These are phyloP conservation scores for Dryas iulia DNA, from an alignment of 1,140 invertebrate species.

Conservation along the genomic window DNA sequence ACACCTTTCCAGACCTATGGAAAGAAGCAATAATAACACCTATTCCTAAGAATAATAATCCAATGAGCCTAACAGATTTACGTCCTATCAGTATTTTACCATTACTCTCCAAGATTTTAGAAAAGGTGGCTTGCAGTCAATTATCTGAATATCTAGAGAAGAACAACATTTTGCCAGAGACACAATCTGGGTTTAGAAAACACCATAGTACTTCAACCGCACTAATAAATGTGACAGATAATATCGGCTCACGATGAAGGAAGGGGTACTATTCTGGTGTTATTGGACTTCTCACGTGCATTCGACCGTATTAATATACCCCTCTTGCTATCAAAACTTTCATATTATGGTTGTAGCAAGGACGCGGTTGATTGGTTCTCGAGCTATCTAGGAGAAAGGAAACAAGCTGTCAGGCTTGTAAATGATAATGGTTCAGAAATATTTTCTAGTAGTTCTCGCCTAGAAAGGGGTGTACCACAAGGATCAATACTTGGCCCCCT, in stretches of 20 bases:
- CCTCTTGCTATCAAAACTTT: background rate
- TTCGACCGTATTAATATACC: background rate
- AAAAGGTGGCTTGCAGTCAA: background rate
- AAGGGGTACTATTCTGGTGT: background rate
- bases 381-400: constrained; percentile 5
- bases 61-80: background rate
- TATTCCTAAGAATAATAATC: background rate
- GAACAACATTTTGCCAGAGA: background rate
- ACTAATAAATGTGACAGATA: background rate
- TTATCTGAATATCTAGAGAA: background rate
- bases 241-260: background rate
- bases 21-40: background rate
- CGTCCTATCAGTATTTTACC: constrained; percentile 10
- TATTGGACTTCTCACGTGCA: background rate
- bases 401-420: background rate
- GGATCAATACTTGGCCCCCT: constrained; percentile 15
- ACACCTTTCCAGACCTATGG: constrained; percentile 10
- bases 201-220: constrained; percentile 3
- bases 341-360: background rate
- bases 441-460: background rate
- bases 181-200: constrained; percentile 7
- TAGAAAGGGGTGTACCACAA: constrained; percentile 5
- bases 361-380: constrained; percentile 7
- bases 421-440: background rate
- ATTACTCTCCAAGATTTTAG: constrained; percentile 2